Evolutionary conservation across 2,888 invertebrate species (phyloP).

Genomic region (Phaonia tiefii): DNA sequence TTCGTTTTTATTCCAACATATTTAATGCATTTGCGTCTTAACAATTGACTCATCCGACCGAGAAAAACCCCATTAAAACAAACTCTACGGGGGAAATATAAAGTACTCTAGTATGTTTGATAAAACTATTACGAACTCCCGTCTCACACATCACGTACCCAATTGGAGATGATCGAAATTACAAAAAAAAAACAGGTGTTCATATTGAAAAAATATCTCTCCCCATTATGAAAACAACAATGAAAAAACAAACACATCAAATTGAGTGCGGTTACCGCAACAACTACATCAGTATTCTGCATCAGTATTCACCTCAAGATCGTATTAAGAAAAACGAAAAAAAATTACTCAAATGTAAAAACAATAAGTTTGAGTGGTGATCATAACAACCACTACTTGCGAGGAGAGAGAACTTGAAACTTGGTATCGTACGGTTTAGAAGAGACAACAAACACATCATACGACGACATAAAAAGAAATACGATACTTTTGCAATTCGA

Average conservation of each 20-base stretch:
- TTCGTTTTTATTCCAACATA: too few species aligned
- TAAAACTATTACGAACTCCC: too few species aligned
- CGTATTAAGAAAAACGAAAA: background rate
- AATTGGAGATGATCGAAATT: too few species aligned
- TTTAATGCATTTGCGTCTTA: too few species aligned
- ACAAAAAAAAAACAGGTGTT: too few species aligned
- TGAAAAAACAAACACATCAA: conserved; percentile 25
- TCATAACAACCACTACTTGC: background rate
- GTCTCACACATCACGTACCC: too few species aligned
- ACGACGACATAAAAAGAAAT: conserved; percentile 35
- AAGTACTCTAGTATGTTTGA: too few species aligned
- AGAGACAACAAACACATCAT: background rate
- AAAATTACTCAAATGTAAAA: conserved; percentile 50
- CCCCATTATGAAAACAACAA: conserved; percentile 1
- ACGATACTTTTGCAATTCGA: conserved; percentile 54
- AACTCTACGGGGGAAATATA: too few species aligned
- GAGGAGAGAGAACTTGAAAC: conserved; percentile 6
- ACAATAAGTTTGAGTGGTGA: background rate
- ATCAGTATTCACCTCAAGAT: conserved; percentile 11
- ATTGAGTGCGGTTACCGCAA: conserved; percentile 53
- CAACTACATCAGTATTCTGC: conserved; percentile 5
- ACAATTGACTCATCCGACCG: conserved; percentile 26
- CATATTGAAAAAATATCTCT: too few species aligned
- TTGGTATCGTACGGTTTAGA: background rate
- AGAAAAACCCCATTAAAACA: too few species aligned